Conservation (phyloP, 2,113 vertebrate species). For the Chloebia gouldiae region DNA sequence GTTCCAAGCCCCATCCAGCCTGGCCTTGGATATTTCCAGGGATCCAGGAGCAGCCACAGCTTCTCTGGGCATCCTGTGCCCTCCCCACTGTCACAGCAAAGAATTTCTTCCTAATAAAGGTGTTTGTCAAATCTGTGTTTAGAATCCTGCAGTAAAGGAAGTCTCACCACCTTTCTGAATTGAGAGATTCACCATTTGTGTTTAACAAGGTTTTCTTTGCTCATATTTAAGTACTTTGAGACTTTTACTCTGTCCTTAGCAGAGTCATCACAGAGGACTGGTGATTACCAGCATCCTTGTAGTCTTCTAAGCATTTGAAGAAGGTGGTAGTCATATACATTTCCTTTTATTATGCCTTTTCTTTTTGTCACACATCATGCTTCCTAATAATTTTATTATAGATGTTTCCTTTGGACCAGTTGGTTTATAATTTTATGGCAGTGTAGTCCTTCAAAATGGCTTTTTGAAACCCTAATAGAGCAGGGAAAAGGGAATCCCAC, state of each 20-base stretch:
- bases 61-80: not conserved
- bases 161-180: not conserved
- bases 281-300: not conserved
- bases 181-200: not conserved
- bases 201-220: not conserved
- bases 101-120: not conserved
- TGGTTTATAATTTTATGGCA: not conserved
- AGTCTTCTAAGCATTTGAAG: not conserved
- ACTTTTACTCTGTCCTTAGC: not conserved
- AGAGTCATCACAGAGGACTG: not conserved
- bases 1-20: accelerated
- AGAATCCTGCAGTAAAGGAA: not conserved
- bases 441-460: not conserved
- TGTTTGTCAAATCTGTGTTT: not conserved
- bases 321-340: accelerated
- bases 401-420: not conserved
- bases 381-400: not conserved
- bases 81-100: not conserved
- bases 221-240: not conserved
- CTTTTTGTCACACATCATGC: not conserved
- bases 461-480: not conserved
- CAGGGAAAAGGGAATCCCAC: not conserved
- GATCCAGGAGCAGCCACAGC: not conserved
- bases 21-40: not conserved
- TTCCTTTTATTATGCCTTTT: not conserved